Evolutionary conservation across 2,888 invertebrate species (phyloP).

Genomic region (Allygus modestus): DNA sequence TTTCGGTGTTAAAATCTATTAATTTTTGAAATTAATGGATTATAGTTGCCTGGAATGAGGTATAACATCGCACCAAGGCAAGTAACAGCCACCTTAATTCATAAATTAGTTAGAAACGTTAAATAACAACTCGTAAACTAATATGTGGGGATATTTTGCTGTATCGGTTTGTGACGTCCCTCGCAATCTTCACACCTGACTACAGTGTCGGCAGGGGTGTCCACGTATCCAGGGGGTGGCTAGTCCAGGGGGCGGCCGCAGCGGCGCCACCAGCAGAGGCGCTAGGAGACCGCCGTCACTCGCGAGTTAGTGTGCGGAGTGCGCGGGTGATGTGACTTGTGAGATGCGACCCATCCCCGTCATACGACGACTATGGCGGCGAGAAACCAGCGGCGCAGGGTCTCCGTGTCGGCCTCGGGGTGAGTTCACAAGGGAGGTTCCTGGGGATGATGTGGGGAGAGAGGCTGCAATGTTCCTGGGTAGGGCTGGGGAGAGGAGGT

Average conservation of each 20-base stretch:
- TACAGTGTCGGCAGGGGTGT: too few species aligned
- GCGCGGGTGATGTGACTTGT: slow-evolving; percentile 44
- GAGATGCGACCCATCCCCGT: slow-evolving; percentile 52
- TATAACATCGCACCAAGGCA: too few species aligned
- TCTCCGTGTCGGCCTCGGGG: slow-evolving; percentile 62
- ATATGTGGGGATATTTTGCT: too few species aligned
- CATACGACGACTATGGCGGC: slow-evolving; percentile 58
- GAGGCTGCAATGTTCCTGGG: too few species aligned
- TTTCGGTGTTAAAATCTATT: too few species aligned
- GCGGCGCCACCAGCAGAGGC: background rate
- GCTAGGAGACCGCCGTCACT: background rate
- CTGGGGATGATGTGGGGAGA: background rate
- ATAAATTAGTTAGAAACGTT: too few species aligned
- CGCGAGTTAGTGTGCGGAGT: slow-evolving; percentile 45
- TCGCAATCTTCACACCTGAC: too few species aligned
- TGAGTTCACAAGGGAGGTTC: slow-evolving; percentile 21
- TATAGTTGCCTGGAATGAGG: too few species aligned
- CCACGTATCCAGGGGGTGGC: background rate
- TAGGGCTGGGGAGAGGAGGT: background rate
- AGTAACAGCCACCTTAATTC: too few species aligned
- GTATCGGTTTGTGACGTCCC: too few species aligned
- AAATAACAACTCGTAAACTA: too few species aligned
- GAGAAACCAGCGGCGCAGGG: slow-evolving; percentile 61
- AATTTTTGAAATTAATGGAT: too few species aligned
- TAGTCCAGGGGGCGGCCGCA: background rate